Conservation (phyloP, 2,797 vertebrate genomes). For the Catamblyrhynchus diadema region DNA sequence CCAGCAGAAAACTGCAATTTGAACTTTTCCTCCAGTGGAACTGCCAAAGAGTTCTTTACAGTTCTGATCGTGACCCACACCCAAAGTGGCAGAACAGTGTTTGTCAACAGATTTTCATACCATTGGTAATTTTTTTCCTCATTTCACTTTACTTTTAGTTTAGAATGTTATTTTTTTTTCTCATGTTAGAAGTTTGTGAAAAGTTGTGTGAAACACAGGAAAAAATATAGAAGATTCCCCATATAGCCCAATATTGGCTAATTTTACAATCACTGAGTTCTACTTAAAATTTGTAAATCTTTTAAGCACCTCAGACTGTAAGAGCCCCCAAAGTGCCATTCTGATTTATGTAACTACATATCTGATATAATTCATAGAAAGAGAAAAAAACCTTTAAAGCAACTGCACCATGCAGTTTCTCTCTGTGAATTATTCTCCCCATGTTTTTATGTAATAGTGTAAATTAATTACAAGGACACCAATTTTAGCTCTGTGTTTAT, state of each 20-base stretch:
- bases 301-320: not conserved
- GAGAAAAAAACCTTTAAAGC: not conserved
- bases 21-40: not conserved
- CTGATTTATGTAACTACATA: not conserved
- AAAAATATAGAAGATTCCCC: not conserved
- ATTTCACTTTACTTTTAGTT: not conserved
- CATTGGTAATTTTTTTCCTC: rapidly evolving
- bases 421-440: not conserved
- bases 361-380: not conserved
- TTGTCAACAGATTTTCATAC: not conserved
- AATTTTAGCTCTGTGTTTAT: slow-evolving; percentile 10
- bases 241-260: not conserved
- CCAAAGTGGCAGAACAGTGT: not conserved
- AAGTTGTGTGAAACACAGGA: not conserved
- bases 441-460: not conserved
- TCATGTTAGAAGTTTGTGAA: not conserved
- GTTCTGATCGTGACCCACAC: not conserved
- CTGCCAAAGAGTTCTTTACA: not conserved
- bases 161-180: not conserved
- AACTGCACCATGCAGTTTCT: not conserved
- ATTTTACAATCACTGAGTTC: not conserved
- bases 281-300: not conserved
- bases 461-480: slow-evolving; percentile 18
- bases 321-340: not conserved
- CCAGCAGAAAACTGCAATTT: not conserved